Evolutionary conservation across 2,797 vertebrate genomes (phyloP), one percentile per base, ranked within the genome.

Genomic region (Platyrinchus mystaceus): DNA sequence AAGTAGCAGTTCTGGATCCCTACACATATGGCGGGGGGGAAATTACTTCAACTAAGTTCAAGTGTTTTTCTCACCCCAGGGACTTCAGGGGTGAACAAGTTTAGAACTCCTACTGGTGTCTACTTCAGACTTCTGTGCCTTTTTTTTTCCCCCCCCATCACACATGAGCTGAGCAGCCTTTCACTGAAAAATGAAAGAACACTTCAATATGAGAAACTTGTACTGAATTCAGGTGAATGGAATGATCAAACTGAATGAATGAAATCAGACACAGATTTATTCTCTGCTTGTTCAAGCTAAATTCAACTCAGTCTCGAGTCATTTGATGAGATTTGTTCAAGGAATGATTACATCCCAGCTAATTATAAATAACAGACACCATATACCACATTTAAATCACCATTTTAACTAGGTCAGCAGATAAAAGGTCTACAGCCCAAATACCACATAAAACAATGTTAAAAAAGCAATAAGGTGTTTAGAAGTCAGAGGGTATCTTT

Each of bases 221-320:
- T 11, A 27, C 10, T 19, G 20, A 47, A 32, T 82, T 59, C 52
- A 69, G 75, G 47, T 69, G 62, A 69, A 73, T 1, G 1, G 47
- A 9, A 30, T 55, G 14, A 87, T 44, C 34, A 68, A 82, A 90
- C 69, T 22, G 15, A 77, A 58, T 53, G 16, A 77, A 63, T 17
- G 5, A 85, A 87, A 62, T 49, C 22, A 69, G 39, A 77, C 12
- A 55, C 13, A 39, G 41, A 58, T 70, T 67, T 74, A 59, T 49
- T 84, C 30, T 86, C 50, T 41, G 4, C 76, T 89, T 89, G 26
- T 36, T 87, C 82, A 80, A 79, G 82, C 20, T 79, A 83, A 93
- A 92, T 34, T 28, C 59, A 85, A 32, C 50, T 66, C 27, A 46
- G 39, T 32, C 56, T 60, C 7, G 1, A 74, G 55, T 44, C 10